Evolutionary conservation across 2,888 invertebrate genomes (phyloP).

Genomic region (Ellobium chinense): DNA sequence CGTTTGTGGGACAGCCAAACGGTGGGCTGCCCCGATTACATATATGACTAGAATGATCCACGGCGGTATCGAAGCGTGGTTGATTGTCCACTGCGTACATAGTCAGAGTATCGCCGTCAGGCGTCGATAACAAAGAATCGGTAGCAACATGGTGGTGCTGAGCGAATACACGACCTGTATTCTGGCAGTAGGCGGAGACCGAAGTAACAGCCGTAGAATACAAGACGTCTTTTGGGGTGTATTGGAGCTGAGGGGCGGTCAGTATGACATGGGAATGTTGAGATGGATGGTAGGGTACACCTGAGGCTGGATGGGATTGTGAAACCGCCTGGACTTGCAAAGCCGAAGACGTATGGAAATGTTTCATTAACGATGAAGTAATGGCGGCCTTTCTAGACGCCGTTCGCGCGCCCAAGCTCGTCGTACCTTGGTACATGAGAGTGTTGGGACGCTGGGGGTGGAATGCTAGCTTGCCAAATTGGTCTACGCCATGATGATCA

Average conservation of each 20-base stretch:
- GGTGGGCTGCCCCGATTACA: background rate
- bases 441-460: background rate
- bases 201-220: background rate
- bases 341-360: background rate
- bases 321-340: background rate
- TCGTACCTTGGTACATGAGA: background rate
- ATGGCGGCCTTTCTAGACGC: background rate
- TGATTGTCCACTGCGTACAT: background rate
- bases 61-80: background rate
- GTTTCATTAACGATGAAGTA: conserved; percentile 1
- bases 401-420: background rate
- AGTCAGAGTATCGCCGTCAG: background rate
- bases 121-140: background rate
- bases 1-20: background rate
- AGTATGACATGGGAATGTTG: background rate
- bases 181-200: background rate
- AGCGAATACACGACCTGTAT: background rate
- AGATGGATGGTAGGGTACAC: background rate
- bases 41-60: background rate
- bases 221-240: background rate
- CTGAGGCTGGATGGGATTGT: background rate
- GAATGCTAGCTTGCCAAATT: background rate
- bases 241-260: background rate
- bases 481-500: background rate
- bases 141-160: background rate